A percentile compares a stretch with the other conserved stretches of the same genome.
These are phyloP conservation scores for Sialia sialis DNA, from an alignment of 2,113 vertebrate species.

Conservation along the genomic window DNA sequence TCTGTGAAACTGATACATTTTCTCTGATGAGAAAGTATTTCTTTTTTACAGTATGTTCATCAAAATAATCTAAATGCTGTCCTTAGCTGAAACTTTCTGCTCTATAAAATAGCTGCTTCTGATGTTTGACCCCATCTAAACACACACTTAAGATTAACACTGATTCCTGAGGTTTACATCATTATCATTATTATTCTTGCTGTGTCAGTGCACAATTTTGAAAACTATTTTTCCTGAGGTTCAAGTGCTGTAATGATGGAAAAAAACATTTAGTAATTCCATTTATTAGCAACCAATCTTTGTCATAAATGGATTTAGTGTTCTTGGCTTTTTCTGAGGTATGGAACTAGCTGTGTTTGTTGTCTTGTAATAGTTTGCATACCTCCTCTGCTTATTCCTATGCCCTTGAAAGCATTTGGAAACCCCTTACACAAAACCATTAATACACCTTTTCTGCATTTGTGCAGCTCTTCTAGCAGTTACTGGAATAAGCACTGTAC, in stretches of 20 bases:
- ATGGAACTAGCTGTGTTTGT: not conserved
- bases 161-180: not conserved
- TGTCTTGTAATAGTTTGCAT: not conserved
- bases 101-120: not conserved
- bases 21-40: not conserved
- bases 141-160: not conserved
- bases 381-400: not conserved
- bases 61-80: not conserved
- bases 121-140: not conserved
- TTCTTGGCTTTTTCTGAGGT: not conserved
- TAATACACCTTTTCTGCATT: not conserved
- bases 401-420: not conserved
- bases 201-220: not conserved
- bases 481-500: not conserved
- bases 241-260: not conserved
- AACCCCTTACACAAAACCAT: not conserved
- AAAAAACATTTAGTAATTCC: not conserved
- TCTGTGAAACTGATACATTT: not conserved
- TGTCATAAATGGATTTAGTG: not conserved
- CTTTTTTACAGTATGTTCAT: not conserved
- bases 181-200: not conserved
- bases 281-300: not conserved
- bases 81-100: not conserved
- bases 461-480: not conserved
- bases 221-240: not conserved